Evolutionary conservation across 1,140 invertebrate species (phyloP), one percentile per base, ranked within the genome.

Genomic region (Halictus rubicundus): DNA sequence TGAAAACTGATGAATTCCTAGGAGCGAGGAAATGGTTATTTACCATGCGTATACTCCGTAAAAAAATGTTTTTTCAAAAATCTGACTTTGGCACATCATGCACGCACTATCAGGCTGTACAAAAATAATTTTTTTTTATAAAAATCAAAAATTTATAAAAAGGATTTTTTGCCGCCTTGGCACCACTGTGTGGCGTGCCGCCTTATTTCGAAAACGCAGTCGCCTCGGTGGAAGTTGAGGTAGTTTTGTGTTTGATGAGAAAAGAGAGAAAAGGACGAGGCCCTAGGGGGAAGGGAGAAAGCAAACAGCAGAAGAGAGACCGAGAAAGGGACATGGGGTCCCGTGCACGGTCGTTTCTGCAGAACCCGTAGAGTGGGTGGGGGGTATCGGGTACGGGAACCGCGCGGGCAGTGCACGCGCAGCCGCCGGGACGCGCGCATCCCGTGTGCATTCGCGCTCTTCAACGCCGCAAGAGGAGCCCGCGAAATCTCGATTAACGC

Each of bases 401-500:
- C 32, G 83, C 83, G 78, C 82, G 77, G 78, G 78, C 89, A 90
- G 90, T 90, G 83, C 87, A 90, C 89, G 91, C 91, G 91, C 91
- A 92, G 91, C 87, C 90, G 91, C 89, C 88, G 89, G 79, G 78
- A 87, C 88, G 88, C 84, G 91, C 90, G 91, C 90, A 90, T 90
- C 87, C 73, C 68, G 69, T 79, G 59, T 81, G 77, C 68, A 72
- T 77, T 87, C 42, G 61, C 72, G 77, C 83, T 85, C 71, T 84
- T 75, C 42, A 81, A 54, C 59, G n/a, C 8, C 54, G 64, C 32
- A 77, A 61, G 61, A 63, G 76, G 82, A 90, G 86, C 90, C 89
- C 91, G 91, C 89, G 89, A 89, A 90, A 90, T 86, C 84, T 70
- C 78, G 82, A 75, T 85, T 77, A 82, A 76, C 66, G 54, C 85